A percentile compares a stretch with the other conserved stretches of the same genome.
Evolutionary conservation across 2,888 invertebrate species (phyloP).

Genomic region (Homarus gammarus): DNA sequence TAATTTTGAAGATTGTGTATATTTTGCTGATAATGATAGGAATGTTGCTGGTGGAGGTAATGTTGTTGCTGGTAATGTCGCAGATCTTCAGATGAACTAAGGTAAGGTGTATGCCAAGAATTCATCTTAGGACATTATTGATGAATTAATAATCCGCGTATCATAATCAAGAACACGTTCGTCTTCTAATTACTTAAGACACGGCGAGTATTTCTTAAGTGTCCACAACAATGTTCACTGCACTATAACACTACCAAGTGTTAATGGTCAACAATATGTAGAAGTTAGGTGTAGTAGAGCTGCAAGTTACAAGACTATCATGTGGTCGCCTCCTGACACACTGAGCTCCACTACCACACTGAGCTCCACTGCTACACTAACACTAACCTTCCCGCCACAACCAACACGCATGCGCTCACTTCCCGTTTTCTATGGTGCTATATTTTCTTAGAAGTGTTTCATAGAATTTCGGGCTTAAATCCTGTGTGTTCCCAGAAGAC

Average conservation of each 20-base stretch:
- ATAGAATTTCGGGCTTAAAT: constrained; percentile 22
- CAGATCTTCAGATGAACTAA: constrained; percentile 33
- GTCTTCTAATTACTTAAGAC: not conserved
- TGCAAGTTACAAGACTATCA: not conserved
- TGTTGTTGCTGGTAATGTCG: not conserved
- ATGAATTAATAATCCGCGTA: constrained; percentile 10
- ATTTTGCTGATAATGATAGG: constrained; percentile 22
- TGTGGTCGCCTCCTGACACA: constrained; percentile 42
- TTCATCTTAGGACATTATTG: constrained; percentile 59
- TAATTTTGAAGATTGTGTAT: constrained; percentile 22
- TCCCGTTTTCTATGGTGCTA: constrained; percentile 56
- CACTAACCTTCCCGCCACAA: constrained; percentile 58
- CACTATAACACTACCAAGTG: not conserved
- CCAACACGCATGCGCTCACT: constrained; percentile 47
- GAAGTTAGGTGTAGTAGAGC: not conserved
- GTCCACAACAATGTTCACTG: too few species aligned
- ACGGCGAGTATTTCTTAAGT: not conserved
- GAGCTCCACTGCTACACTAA: not conserved
- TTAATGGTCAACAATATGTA: not conserved
- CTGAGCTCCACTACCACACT: constrained; percentile 31
- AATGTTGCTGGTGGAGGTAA: not conserved
- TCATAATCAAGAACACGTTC: constrained; percentile 1
- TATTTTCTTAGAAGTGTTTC: constrained; percentile 32
- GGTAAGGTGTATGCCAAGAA: constrained; percentile 58
- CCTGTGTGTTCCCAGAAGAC: constrained; percentile 18